Evolutionary conservation across 2,797 vertebrate genomes (phyloP).

Genomic region (Tragelaphus oryx): DNA sequence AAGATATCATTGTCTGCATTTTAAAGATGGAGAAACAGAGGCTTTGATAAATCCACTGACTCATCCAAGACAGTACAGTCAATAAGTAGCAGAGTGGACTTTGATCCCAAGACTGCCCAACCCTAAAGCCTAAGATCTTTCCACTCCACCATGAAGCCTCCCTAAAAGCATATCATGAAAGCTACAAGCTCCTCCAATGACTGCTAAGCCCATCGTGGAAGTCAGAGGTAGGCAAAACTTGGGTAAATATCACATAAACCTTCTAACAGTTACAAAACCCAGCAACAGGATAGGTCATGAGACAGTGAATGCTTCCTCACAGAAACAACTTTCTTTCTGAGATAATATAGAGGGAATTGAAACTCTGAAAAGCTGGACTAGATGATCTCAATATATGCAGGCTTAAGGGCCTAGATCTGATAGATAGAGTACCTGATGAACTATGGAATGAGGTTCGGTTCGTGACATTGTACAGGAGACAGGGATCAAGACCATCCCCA

Average conservation of each 20-base stretch:
- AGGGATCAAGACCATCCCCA: too few species aligned
- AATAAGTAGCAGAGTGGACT: neutral
- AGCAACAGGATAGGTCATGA: neutral
- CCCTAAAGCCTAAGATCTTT: neutral
- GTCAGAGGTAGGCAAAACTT: neutral
- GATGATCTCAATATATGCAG: neutral
- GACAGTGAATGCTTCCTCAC: neutral
- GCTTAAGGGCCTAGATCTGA: too few species aligned
- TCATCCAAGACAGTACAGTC: neutral
- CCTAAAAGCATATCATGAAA: neutral
- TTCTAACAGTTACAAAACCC: neutral
- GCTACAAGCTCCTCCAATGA: neutral
- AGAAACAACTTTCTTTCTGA: neutral
- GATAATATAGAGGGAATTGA: neutral
- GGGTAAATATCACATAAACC: neutral
- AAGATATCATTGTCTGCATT: neutral
- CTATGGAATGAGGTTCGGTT: too few species aligned
- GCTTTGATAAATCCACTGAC: neutral
- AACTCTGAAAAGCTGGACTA: neutral
- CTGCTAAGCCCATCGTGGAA: neutral
- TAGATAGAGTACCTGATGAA: too few species aligned
- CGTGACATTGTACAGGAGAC: too few species aligned
- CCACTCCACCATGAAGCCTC: neutral
- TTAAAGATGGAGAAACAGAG: conserved; percentile 21
- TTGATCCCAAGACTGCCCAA: neutral